Evolutionary conservation across 2,113 vertebrate genomes (phyloP).

Genomic region (Ptilorrhoa leucosticta): DNA sequence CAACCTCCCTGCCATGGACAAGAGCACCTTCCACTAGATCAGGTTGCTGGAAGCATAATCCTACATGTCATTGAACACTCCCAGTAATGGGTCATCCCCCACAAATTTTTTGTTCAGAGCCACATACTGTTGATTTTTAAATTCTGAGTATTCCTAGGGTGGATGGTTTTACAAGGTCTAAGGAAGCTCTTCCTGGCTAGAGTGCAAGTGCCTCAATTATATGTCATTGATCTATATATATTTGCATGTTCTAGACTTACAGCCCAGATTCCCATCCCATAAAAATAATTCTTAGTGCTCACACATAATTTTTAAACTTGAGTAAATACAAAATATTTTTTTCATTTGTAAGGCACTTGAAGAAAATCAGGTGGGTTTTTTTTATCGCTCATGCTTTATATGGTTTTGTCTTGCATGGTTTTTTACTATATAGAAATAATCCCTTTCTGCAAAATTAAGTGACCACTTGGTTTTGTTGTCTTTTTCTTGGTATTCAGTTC

Average conservation of each 20-base stretch:
- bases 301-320: neutral
- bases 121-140: neutral
- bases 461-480: neutral
- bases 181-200: neutral
- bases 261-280: neutral
- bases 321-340: neutral
- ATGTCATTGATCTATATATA: neutral
- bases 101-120: neutral
- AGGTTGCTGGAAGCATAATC: neutral
- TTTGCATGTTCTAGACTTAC: neutral
- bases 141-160: neutral
- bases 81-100: neutral
- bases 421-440: neutral
- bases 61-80: neutral
- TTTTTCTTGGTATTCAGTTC: constrained; percentile 60
- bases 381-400: neutral
- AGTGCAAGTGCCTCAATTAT: neutral
- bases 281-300: neutral
- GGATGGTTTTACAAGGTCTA: neutral
- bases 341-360: neutral
- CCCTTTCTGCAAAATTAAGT: neutral
- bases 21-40: neutral
- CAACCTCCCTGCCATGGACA: fast-evolving
- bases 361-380: neutral
- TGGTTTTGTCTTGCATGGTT: neutral